phyloP scores from a whole-genome alignment of 2,888 invertebrate genomes.

The Blera fallax region DNA sequence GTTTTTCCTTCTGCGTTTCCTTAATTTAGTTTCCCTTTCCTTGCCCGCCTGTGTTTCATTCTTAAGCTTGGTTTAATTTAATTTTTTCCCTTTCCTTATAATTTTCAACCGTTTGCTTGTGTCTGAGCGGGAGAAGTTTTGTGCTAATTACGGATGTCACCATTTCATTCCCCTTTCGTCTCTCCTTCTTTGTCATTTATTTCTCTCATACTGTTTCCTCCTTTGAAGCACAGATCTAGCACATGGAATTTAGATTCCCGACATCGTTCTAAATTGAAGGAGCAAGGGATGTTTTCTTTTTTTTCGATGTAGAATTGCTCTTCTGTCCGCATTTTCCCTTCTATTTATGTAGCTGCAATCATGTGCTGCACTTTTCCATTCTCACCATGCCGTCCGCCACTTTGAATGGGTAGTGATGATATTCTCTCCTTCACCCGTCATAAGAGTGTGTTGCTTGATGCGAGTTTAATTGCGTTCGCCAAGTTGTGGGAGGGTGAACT shows the following conservation, averaged over 20 bases:
- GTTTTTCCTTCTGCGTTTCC: conserved; percentile 17
- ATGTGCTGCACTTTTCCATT: conserved; percentile 64
- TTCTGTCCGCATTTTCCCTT: conserved; percentile 47
- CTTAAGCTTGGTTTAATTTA: conserved; percentile 56
- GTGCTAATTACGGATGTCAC: conserved; percentile 72
- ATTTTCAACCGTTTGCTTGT: conserved; percentile 44
- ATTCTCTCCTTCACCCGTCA: neutral
- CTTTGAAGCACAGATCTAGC: conserved; percentile 41
- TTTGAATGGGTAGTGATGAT: conserved; percentile 11
- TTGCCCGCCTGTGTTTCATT: conserved; percentile 37
- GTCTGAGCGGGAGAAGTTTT: conserved; percentile 44
- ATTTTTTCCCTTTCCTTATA: conserved; percentile 9
- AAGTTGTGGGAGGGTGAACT: conserved; percentile 49
- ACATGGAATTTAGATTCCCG: conserved; percentile 21
- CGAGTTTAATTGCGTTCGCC: conserved; percentile 68
- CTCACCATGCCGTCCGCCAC: neutral
- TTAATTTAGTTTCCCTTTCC: conserved; percentile 44
- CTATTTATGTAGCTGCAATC: conserved; percentile 67
- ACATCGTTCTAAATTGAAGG: conserved; percentile 21
- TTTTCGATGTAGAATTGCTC: conserved; percentile 57
- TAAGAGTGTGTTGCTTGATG: conserved; percentile 52
- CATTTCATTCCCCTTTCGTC: conserved; percentile 20
- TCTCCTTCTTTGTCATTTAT: neutral
- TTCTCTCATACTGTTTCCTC: conserved; percentile 37
- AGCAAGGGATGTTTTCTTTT: conserved; percentile 50